Evolutionary conservation across 2,113 vertebrate genomes (phyloP), one percentile per base, ranked within the genome.

Genomic region (Dipodomys spectabilis): DNA sequence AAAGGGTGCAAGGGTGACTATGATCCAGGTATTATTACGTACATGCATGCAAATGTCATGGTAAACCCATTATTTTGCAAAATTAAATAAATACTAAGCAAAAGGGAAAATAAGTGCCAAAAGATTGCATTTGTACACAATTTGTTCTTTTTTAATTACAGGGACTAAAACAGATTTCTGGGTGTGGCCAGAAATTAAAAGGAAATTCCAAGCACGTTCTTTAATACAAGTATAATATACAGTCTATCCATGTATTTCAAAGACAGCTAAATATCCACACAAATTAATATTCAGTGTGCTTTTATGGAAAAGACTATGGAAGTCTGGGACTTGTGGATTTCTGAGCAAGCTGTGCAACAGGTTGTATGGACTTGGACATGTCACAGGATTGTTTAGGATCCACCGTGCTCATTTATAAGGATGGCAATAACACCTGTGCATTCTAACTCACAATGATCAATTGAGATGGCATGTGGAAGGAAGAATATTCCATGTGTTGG

Each of bases 381-480:
- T 82, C 68, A 22, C 28, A 73, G 28, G 71, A 44, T 22, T 86
- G 53, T 89, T 53, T 35, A 75, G 28, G 68, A 68, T 80, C 78
- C n/a, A 88, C 12, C 60, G 57, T 92, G 27, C 15, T 90, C 81
- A 64, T 81, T 71, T 92, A 45, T 57, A 88, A 93, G 95, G 88
- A 49, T 88, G 68, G 88, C 65, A 90, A 69, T 11, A 86, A 84
- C 25, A 78, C 19, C 35, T 87, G 57, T 1, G 67, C 11, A 30
- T 82, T 87, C 5, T 30, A 57, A 90, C 18, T 82, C 57, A 86
- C 39, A 87, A 62, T 64, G 23, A 85, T 69, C 10, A 27, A 88
- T 71, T 30, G 20, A 82, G 23, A 67, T 72, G 44, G 28, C 49
- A 57, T 68, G 28, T 57, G 49, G 49, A 49, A 12, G 80, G 28